Percentiles rank a stretch among this genome's conserved stretches.
These are phyloP conservation scores for Cephalotes varians DNA, from an alignment of 2,888 invertebrate species.

Conservation along the genomic window DNA sequence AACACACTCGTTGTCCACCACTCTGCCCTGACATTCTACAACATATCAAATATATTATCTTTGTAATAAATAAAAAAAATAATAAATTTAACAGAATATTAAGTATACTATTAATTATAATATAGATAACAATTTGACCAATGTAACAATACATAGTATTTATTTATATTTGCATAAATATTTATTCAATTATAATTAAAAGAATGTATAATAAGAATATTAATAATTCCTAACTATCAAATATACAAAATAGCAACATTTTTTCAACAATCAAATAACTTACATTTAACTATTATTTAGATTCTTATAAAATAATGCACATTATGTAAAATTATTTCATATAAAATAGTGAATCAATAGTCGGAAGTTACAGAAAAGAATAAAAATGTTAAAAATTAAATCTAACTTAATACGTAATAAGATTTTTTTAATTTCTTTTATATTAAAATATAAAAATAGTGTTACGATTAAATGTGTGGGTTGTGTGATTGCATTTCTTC, in stretches of 20 bases:
- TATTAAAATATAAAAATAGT: neutral
- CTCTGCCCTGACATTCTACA: constrained; percentile 84
- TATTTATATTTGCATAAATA: neutral
- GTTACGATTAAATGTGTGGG: neutral
- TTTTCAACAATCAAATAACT: neutral
- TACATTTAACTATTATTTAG: neutral
- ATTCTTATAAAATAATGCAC: neutral
- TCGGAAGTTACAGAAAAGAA: neutral
- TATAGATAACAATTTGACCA: neutral
- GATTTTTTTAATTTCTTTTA: neutral
- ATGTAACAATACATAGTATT: neutral
- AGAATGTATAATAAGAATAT: neutral
- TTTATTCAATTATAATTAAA: neutral
- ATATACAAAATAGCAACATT: neutral
- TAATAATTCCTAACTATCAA: neutral
- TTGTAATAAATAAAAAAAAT: neutral
- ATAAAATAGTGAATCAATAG: neutral
- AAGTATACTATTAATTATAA: neutral
- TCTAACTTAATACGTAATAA: neutral
- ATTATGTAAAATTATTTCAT: neutral
- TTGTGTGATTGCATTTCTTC: too few relatives aligned
- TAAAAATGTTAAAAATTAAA: neutral
- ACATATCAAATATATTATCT: neutral
- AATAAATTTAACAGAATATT: neutral
- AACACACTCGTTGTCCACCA: constrained; percentile 81